Conservation (phyloP, 2,888 invertebrate genomes). For the Trypoxylon attenuatum region DNA sequence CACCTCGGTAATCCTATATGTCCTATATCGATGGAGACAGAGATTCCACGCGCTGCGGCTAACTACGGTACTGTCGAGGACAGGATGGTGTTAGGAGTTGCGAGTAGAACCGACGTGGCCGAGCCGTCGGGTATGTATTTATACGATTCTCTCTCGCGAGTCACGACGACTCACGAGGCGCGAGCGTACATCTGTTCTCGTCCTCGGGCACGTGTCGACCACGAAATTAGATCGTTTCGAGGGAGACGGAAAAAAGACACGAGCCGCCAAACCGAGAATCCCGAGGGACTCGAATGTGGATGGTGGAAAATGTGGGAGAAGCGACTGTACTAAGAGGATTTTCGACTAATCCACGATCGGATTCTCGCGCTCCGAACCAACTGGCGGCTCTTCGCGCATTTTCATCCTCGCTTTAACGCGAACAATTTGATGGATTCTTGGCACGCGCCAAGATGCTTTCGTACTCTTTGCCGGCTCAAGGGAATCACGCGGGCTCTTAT, state of each 20-base stretch:
- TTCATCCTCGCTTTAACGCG: too few species aligned
- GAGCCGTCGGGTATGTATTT: constrained; percentile 62
- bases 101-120: constrained; percentile 45
- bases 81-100: constrained; percentile 8
- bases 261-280: not conserved
- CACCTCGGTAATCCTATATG: constrained; percentile 59
- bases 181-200: constrained; percentile 68
- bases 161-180: constrained; percentile 38
- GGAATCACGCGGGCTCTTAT: too few species aligned
- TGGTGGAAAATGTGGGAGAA: too few species aligned
- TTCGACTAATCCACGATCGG: too few species aligned
- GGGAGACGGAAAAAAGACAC: constrained; percentile 21
- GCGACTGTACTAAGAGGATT: too few species aligned
- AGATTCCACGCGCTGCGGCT: constrained; percentile 20
- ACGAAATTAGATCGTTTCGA: constrained; percentile 65
- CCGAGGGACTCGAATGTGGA: too few species aligned
- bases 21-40: constrained; percentile 50
- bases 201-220: constrained; percentile 64
- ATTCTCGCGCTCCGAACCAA: too few species aligned
- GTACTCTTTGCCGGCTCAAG: too few species aligned
- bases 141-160: too few species aligned
- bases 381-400: too few species aligned
- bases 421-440: too few species aligned
- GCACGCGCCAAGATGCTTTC: too few species aligned
- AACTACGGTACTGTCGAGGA: constrained; percentile 30